These are phyloP conservation scores for Tichodroma muraria DNA, from an alignment of 2,113 vertebrate genomes.

Conservation along the genomic window DNA sequence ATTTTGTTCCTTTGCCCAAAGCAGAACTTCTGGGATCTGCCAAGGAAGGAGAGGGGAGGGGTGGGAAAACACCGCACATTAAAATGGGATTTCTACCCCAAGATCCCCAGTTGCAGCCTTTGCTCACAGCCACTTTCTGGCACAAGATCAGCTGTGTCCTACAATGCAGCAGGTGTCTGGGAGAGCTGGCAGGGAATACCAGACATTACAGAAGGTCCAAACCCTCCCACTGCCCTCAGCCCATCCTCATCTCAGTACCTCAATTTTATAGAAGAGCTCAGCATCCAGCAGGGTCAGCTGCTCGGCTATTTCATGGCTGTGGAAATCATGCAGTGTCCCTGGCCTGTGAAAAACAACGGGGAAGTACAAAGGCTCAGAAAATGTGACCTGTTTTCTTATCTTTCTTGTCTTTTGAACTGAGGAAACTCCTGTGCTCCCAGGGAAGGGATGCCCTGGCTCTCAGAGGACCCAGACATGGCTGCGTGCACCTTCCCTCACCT, in stretches of 20 bases:
- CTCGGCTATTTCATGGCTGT: slow-evolving; percentile 95
- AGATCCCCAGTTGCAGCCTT: neutral
- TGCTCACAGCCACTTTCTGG: neutral
- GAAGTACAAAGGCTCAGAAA: neutral
- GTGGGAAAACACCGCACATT: neutral
- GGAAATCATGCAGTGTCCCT: slow-evolving; percentile 95
- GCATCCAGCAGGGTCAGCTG: slow-evolving; percentile 96
- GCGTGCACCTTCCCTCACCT: slow-evolving; percentile 66
- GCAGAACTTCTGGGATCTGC: slow-evolving; percentile 95
- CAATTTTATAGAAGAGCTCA: slow-evolving; percentile 97
- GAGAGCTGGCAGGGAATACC: neutral
- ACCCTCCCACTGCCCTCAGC: neutral
- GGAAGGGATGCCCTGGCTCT: neutral
- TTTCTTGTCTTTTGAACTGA: neutral
- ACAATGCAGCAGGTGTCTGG: neutral
- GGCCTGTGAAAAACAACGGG: slow-evolving; percentile 73
- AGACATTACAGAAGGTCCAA: neutral
- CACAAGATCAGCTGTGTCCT: neutral
- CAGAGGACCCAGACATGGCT: neutral
- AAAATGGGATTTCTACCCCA: neutral
- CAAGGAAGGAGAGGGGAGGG: neutral
- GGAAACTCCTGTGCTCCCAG: neutral
- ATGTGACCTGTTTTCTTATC: neutral
- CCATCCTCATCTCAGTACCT: slow-evolving; percentile 66
- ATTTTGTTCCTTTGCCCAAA: slow-evolving; percentile 99